These are phyloP conservation scores for Sebastiscus tertius DNA, from an alignment of 2,797 vertebrate species.

Conservation along the genomic window DNA sequence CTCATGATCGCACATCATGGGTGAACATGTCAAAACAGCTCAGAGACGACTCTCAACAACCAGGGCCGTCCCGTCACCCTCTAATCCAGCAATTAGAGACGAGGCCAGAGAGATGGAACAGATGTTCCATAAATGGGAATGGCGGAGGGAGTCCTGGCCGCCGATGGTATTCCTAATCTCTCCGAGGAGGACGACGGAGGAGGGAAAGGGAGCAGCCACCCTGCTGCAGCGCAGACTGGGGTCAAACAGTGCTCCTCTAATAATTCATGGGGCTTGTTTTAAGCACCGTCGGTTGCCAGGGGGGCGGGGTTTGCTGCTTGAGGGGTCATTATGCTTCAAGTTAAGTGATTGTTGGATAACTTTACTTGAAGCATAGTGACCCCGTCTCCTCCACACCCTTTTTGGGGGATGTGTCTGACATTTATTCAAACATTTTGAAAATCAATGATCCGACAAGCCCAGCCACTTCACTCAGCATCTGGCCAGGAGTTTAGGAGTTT, in stretches of 20 bases:
- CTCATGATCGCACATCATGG: constrained; percentile 57
- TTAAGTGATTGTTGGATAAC: not conserved
- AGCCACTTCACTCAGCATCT: not conserved
- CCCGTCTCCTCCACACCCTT: too few species aligned
- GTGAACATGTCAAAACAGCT: constrained; percentile 69
- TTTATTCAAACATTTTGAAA: not conserved
- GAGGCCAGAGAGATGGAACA: constrained; percentile 68
- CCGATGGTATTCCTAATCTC: constrained; percentile 56
- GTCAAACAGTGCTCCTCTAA: constrained; percentile 13
- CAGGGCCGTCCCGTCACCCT: constrained; percentile 52
- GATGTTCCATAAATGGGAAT: constrained; percentile 76
- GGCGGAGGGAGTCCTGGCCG: constrained; percentile 55
- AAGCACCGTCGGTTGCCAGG: not conserved
- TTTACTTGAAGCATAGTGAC: not conserved
- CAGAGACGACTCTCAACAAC: constrained; percentile 61
- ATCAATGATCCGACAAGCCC: not conserved
- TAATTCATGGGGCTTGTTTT: constrained; percentile 9
- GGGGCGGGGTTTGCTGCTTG: not conserved
- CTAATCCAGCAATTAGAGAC: constrained; percentile 73
- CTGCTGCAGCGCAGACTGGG: constrained; percentile 19
- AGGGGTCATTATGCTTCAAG: not conserved
- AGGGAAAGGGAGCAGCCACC: constrained; percentile 11
- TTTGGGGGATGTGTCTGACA: not conserved
- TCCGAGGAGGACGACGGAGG: constrained; percentile 34
- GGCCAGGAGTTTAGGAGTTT: not conserved